A percentile compares a stretch with the other conserved stretches of the same genome.
Evolutionary conservation across 2,113 vertebrate species (phyloP).

Genomic region (Ophthalmolycus amberensis): DNA sequence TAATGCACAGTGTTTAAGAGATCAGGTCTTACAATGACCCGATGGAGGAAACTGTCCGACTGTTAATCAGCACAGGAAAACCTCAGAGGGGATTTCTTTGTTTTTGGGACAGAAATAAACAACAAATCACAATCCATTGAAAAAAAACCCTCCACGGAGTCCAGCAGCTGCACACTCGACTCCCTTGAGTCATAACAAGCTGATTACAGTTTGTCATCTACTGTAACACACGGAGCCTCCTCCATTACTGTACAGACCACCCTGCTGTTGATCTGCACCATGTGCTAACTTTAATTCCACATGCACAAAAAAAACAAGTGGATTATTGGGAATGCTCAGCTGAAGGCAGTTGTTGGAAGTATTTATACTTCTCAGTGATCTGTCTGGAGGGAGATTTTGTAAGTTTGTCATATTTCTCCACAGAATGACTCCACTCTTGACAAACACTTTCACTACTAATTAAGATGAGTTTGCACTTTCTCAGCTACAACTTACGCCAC

Average conservation of each 20-base stretch:
- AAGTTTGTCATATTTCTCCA: neutral
- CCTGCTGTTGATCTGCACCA: slow-evolving; percentile 1
- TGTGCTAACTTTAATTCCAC: neutral
- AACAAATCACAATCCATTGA: neutral
- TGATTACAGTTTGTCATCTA: slow-evolving; percentile 22
- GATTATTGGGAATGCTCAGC: neutral
- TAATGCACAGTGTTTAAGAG: neutral
- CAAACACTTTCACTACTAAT: neutral
- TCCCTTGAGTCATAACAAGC: slow-evolving; percentile 28
- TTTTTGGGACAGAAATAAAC: slow-evolving; percentile 9
- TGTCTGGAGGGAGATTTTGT: neutral
- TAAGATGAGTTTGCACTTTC: neutral
- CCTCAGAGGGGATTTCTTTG: neutral
- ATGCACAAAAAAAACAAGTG: neutral
- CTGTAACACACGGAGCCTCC: slow-evolving; percentile 13
- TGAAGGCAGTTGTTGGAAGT: neutral
- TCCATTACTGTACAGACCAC: neutral
- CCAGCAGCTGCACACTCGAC: slow-evolving; percentile 5
- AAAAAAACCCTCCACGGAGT: no score
- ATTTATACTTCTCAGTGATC: neutral
- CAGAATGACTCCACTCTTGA: no score
- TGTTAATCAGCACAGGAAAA: neutral
- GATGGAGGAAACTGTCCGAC: neutral
- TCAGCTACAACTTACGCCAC: neutral
- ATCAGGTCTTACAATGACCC: no score